These are phyloP conservation scores for Drosophila antonietae DNA, from an alignment of 2,888 invertebrate species.

Conservation along the genomic window DNA sequence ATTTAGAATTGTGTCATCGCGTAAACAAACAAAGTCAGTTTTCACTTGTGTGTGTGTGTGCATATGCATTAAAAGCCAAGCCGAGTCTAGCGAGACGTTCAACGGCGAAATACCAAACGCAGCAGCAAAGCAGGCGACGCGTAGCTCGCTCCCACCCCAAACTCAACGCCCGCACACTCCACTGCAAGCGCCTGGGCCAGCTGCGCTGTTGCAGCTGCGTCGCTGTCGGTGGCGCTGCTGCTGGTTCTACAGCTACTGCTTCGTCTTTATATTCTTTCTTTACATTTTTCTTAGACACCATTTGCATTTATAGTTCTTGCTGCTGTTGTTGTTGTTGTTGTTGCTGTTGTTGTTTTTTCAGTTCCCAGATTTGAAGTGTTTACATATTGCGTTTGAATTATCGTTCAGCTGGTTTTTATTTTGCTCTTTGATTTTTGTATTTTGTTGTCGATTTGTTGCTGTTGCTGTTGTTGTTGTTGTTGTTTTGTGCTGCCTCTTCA, in stretches of 20 bases:
- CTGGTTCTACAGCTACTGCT: constrained; percentile 15
- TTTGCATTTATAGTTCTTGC: constrained; percentile 48
- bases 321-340: constrained; percentile 25
- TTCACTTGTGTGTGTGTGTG: constrained; percentile 35
- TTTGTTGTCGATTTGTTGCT: constrained; percentile 40
- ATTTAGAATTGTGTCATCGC: constrained; percentile 74
- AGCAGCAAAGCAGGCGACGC: constrained; percentile 27
- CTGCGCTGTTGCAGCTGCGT: constrained; percentile 43
- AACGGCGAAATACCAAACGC: constrained; percentile 32
- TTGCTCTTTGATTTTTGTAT: constrained; percentile 55
- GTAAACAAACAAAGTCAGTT: constrained; percentile 67
- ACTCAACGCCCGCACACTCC: constrained; percentile 20
- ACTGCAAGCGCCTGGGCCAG: constrained; percentile 30
- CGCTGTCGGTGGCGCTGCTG: constrained; percentile 16
- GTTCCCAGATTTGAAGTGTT: constrained; percentile 67
- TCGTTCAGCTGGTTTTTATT: constrained; percentile 54
- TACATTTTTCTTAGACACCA: constrained; percentile 37
- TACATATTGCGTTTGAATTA: constrained; percentile 76
- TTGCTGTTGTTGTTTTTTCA: constrained; percentile 22
- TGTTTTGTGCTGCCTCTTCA: constrained; percentile 48
- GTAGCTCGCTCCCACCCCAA: constrained; percentile 1
- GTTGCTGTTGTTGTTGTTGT: constrained; percentile 9
- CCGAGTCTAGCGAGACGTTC: constrained; percentile 21
- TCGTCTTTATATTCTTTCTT: constrained; percentile 32
- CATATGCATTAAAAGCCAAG: constrained; percentile 51